A percentile compares a stretch with the other conserved stretches of the same genome.
Conservation (phyloP, 2,888 invertebrate genomes). For the Agrotis segetum region DNA sequence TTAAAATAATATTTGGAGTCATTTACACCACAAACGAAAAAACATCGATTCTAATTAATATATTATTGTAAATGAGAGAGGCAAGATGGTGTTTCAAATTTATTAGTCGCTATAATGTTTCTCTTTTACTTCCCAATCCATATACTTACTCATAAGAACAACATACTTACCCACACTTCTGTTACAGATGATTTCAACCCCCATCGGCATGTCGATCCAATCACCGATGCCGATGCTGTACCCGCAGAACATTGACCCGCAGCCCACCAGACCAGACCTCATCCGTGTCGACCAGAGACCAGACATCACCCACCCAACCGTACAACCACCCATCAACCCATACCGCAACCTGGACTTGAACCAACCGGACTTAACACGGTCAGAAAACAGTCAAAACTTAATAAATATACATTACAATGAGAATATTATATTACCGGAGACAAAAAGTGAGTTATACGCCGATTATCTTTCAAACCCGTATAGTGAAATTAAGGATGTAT, state of each 20-base stretch:
- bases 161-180: background rate
- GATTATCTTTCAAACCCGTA: constrained; percentile 92
- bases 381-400: constrained; percentile 48
- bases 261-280: constrained; percentile 51
- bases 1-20: too few relatives aligned
- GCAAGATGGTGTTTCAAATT: too few relatives aligned
- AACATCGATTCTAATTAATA: too few relatives aligned
- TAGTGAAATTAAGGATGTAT: constrained; percentile 80
- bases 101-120: background rate
- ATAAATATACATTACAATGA: constrained; percentile 59
- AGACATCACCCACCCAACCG: constrained; percentile 43
- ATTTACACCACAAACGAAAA: background rate
- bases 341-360: constrained; percentile 19
- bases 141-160: background rate
- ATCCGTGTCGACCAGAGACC: constrained; percentile 32
- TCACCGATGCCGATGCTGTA: constrained; percentile 82
- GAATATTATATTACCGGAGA: constrained; percentile 55
- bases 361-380: constrained; percentile 41
- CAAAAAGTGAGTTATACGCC: constrained; percentile 84
- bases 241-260: constrained; percentile 69
- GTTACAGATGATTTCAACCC: constrained; percentile 92
- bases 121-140: background rate
- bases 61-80: too few relatives aligned
- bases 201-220: constrained; percentile 90
- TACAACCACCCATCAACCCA: constrained; percentile 32